A percentile compares a stretch with the other conserved stretches of the same genome.
phyloP scores from a whole-genome alignment of 2,888 invertebrate species.

The Conus canariensis region DNA sequence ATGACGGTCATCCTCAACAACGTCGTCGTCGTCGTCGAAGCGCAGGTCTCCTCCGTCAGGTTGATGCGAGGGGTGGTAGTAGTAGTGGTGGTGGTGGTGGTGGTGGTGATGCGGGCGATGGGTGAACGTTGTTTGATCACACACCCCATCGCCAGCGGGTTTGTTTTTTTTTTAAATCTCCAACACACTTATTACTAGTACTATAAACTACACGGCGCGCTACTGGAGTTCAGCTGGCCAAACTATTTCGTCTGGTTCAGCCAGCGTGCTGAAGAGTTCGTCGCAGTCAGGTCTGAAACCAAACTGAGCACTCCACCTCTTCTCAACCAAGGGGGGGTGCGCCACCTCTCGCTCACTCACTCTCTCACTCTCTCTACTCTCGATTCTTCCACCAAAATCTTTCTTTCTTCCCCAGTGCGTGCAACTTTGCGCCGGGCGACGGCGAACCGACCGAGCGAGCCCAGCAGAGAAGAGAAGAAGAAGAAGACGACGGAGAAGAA shows the following conservation, averaged over 20 bases:
- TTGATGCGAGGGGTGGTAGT: background rate
- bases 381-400: background rate
- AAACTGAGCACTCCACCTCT: too few relatives aligned
- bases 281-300: too few relatives aligned
- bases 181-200: too few relatives aligned
- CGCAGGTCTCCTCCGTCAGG: background rate
- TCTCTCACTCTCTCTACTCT: too few relatives aligned
- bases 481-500: background rate
- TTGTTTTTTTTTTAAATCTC: too few relatives aligned
- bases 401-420: background rate
- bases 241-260: too few relatives aligned
- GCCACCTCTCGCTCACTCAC: too few relatives aligned
- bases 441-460: background rate
- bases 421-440: background rate
- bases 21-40: background rate
- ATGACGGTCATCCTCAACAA: background rate
- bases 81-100: background rate
- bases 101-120: too few relatives aligned
- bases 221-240: too few relatives aligned
- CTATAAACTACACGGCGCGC: too few relatives aligned
- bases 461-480: background rate
- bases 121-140: background rate
- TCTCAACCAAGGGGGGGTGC: too few relatives aligned
- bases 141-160: background rate
- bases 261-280: too few relatives aligned